These are phyloP conservation scores for Struthio camelus DNA, from an alignment of 2,113 vertebrate genomes.

Conservation along the genomic window DNA sequence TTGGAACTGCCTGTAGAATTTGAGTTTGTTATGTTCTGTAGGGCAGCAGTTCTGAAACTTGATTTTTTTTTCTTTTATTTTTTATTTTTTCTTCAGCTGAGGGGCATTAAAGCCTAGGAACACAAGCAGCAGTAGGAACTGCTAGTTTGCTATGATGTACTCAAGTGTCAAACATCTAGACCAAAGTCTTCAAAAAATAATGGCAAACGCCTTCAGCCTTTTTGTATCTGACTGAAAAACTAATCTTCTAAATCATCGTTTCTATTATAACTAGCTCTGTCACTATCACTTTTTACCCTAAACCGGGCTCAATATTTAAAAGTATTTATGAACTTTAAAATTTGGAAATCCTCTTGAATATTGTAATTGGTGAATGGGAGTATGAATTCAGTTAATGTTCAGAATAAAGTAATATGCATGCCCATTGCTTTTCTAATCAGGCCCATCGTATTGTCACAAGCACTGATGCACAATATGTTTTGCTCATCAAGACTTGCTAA, in stretches of 20 bases:
- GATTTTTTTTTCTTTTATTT: not conserved
- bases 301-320: slow-evolving; percentile 18
- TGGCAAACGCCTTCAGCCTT: not conserved
- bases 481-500: not conserved
- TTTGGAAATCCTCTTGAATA: not conserved
- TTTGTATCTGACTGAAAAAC: not conserved
- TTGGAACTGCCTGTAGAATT: not conserved
- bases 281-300: not conserved
- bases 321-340: not conserved
- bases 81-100: not conserved
- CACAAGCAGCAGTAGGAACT: not conserved
- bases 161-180: not conserved
- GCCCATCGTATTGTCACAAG: not conserved
- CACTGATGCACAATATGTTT: not conserved
- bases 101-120: not conserved
- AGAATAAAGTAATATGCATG: not conserved
- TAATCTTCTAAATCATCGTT: not conserved
- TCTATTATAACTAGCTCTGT: not conserved
- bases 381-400: not conserved
- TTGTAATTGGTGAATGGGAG: not conserved
- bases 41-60: not conserved
- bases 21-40: not conserved
- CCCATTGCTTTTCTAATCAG: not conserved
- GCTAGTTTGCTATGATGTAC: not conserved
- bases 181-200: not conserved